Evolutionary conservation across 2,888 invertebrate species (phyloP), one percentile per base, ranked within the genome.

Genomic region (Clusia tigrina): DNA sequence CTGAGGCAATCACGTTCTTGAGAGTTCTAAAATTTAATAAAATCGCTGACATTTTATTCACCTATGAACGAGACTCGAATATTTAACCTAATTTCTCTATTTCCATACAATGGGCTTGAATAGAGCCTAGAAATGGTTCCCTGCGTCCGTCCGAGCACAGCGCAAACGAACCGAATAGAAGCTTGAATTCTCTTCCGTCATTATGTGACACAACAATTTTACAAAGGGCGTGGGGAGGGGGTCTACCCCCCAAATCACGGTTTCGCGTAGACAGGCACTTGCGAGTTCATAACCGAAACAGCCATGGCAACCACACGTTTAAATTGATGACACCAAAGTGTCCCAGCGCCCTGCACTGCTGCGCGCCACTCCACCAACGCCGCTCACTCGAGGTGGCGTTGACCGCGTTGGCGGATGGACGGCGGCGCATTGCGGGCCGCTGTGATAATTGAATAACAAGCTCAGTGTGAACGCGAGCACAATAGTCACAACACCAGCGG

Each of bases 371-470:
- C 48, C 20, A 48, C 18, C 48, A 48, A 20, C 15, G 48, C 18
- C 22, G 48, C 3, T 48, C 20, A 20, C 48, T 3, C 5, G 20
- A 20, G 6, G 15, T 20, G 18, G 48, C 22, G 48, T 22, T 20
- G 32, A 12, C 32, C 6, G 32, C 32, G 32, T 12, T 9, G 42
- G 5, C 18, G 20, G 5, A 48, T n/a, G n/a, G n/a, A n/a, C n/a
- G n/a, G n/a, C n/a, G n/a, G n/a, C n/a, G n/a, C n/a, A n/a, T n/a
- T n/a, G 32, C 32, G 32, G 32, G 32, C 12, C 12, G 48, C 74
- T 71, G 77, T 67, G 67, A 72, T 72, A 75, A 75, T 76, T 76
- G 74, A 76, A 75, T 76, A 75, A 75, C 73, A 70, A 71, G 75
- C 76, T 70, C 18, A 48, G n/a, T n/a, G n/a, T 48, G 20, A 48